Evolutionary conservation across 2,113 vertebrate species (phyloP), one percentile per base, ranked within the genome.

Genomic region (Alosa alosa): DNA sequence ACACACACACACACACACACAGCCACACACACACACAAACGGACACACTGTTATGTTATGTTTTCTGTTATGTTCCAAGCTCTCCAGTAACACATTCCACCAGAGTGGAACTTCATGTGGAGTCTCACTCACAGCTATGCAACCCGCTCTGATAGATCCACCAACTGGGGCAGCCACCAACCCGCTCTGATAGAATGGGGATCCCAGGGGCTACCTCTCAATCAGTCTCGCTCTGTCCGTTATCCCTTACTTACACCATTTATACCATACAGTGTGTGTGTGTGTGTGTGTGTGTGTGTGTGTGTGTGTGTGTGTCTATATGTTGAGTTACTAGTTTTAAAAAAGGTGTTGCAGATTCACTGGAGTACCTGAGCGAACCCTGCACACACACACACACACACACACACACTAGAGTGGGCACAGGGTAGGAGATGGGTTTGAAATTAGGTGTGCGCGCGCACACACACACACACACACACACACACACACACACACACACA

Each of bases 381-480:
- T 15, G 5, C 10, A 57, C 60, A 75, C 41, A 45, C 81, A 85
- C 81, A 87, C 36, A 55, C 22, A 72, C 39, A 87, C 31, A 64
- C 49, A 75, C 55, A 84, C 31, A 44, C 41, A 44, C 41, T n/a
- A n/a, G n/a, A n/a, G n/a, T n/a, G n/a, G n/a, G n/a, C n/a, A n/a
- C n/a, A n/a, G n/a, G n/a, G n/a, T n/a, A n/a, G n/a, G n/a, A n/a
- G n/a, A n/a, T n/a, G n/a, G n/a, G n/a, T n/a, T n/a, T n/a, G n/a
- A n/a, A n/a, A n/a, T n/a, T n/a, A n/a, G n/a, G n/a, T n/a, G n/a
- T n/a, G n/a, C n/a, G n/a, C n/a, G n/a, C n/a, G n/a, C n/a, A n/a
- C n/a, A n/a, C 81, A 82, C 36, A 85, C 57, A n/a, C 45, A 20
- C 83, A 72, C 57, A 78, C 60, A 22, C 52, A 82, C 36, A 85